Evolutionary conservation across 2,888 invertebrate genomes (phyloP), one percentile per base, ranked within the genome.

Genomic region (Nomada fucata): DNA sequence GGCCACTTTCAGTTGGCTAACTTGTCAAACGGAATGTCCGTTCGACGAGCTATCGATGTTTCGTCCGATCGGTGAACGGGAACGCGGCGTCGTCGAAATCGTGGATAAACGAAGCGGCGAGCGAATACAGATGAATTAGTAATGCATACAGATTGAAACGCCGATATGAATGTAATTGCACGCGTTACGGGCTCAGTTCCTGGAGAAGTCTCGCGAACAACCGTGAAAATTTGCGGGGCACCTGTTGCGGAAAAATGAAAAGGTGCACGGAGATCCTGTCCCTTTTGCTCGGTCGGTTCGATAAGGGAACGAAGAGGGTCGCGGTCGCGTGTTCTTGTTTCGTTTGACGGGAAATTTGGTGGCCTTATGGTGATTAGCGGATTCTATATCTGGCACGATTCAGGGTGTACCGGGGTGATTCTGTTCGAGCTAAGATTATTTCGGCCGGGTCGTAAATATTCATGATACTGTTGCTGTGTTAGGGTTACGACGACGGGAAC

Each of bases 21-120:
- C 79, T 83, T 52, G 84, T 84, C 79, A 76, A 86, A 88, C 55
- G 76, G 63, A 86, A 81, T 70, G 68, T 71, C 75, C 13, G 57
- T 68, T 70, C 53, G 67, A 55, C 65, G 53, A 67, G 63, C 29
- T 36, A 65, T 44, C 69, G 78, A 76, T 78, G 61, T 75, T 74
- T 73, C 59, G 72, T 79, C 47, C 10, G 18, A 7, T 13, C 36
- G n/a, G 23, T 4, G 10, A 9, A 13, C 1, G 44, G 13, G 42
- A 7, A 20, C n/a, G 23, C 18, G 47, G 13, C 4, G 52, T 36
- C 11, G 50, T 7, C 23, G 20, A 36, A 36, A 50, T 18, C 5
- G 13, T 20, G 29, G 3, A 5, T 20, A 13, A n/a, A 5, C 7
- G 0, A 11, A 2, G 23, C 11, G 7, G 3, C 13, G 10, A 26